phyloP scores from a whole-genome alignment of 1,140 invertebrate genomes.

The Aphelinus atriplicis region DNA sequence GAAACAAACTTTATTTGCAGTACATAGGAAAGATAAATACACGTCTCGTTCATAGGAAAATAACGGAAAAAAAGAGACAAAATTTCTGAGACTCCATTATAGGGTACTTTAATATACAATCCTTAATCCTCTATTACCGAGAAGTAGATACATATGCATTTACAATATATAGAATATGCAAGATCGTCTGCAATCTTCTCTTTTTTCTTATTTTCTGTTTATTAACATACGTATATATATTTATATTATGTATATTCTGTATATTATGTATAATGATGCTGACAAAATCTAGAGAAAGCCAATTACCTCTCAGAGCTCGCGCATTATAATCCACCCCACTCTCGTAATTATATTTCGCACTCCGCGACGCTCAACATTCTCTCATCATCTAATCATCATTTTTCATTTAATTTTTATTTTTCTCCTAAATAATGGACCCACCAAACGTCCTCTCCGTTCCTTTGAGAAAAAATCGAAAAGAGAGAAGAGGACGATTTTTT shows the following conservation, averaged over 20 bases:
- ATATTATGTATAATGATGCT: slow-evolving; percentile 43
- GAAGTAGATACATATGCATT: slow-evolving; percentile 56
- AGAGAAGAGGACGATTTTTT: slow-evolving; percentile 35
- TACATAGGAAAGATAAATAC: slow-evolving; percentile 38
- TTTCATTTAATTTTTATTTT: slow-evolving; percentile 18
- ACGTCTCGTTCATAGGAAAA: slow-evolving; percentile 32
- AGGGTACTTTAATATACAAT: slow-evolving; percentile 56
- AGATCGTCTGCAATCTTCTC: slow-evolving; percentile 40
- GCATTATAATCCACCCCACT: slow-evolving; percentile 12
- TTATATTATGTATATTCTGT: slow-evolving; percentile 37
- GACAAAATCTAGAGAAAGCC: slow-evolving; percentile 44
- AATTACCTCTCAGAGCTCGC: slow-evolving; percentile 32
- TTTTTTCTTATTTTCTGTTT: slow-evolving; percentile 20
- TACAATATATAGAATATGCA: slow-evolving; percentile 52
- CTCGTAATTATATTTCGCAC: slow-evolving; percentile 11
- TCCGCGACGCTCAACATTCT: slow-evolving; percentile 13
- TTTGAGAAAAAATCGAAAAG: slow-evolving; percentile 25
- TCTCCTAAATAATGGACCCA: slow-evolving; percentile 35
- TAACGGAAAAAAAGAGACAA: slow-evolving; percentile 16
- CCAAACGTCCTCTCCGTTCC: slow-evolving; percentile 27
- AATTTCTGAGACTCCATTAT: slow-evolving; percentile 35
- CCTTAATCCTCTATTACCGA: slow-evolving; percentile 52
- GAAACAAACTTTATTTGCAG: slow-evolving; percentile 39
- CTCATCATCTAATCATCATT: slow-evolving; percentile 10
- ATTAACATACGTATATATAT: slow-evolving; percentile 39